Conservation (phyloP, 2,797 vertebrate species). For the Poecilia velifera region DNA sequence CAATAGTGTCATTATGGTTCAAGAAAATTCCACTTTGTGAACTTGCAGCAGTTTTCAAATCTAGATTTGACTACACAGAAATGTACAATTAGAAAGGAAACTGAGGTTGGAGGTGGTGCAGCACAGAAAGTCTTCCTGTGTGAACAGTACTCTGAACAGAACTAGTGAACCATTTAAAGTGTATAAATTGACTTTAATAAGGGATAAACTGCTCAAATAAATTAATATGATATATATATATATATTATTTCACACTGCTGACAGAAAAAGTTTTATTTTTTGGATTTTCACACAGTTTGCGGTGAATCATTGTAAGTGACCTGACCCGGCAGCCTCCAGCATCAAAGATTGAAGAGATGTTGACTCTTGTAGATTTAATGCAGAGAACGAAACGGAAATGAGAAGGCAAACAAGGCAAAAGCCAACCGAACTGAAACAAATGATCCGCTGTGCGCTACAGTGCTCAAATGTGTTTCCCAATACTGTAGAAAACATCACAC, state of each 20-base stretch:
- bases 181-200: not conserved
- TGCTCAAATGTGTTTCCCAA: not conserved
- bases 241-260: not conserved
- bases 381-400: not conserved
- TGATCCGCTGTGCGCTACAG: conserved; percentile 1
- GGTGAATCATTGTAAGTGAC: not conserved
- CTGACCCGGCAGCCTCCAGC: not conserved
- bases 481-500: conserved; percentile 8
- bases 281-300: not conserved
- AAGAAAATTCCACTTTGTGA: not conserved
- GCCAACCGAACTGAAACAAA: conserved; percentile 2
- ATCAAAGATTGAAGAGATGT: conserved; percentile 13
- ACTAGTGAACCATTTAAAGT: not conserved
- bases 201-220: not conserved
- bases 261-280: not conserved
- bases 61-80: not conserved
- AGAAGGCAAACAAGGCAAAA: not conserved
- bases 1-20: not conserved
- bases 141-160: not conserved
- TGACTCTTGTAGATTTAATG: conserved; percentile 17
- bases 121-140: not conserved
- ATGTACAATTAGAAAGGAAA: not conserved
- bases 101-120: not conserved
- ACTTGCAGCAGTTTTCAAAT: not conserved
- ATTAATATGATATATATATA: not conserved